Evolutionary conservation across 1,140 invertebrate genomes (phyloP).

Genomic region (Sminthurinus signatus): DNA sequence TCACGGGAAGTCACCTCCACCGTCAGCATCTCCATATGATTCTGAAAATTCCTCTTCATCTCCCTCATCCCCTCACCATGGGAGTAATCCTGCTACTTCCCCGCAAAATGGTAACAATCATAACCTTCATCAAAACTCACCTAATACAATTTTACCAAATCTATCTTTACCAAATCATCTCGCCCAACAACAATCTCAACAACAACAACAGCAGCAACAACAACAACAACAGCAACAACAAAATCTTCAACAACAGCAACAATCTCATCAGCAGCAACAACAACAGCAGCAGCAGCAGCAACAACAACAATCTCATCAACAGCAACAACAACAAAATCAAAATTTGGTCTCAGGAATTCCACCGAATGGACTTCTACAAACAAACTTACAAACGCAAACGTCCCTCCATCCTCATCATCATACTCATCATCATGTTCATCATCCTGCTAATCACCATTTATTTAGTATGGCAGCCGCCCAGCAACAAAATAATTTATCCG

Average conservation of each 20-base stretch:
- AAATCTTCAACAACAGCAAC: constrained; percentile 22
- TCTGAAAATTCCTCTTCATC: constrained; percentile 39
- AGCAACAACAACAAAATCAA: constrained; percentile 28
- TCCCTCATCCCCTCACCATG: constrained; percentile 38
- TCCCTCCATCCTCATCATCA: constrained; percentile 31
- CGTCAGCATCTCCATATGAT: constrained; percentile 44
- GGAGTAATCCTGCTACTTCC: constrained; percentile 33
- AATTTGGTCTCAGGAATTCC: constrained; percentile 29
- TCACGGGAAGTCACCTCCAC: constrained; percentile 54
- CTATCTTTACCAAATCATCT: constrained; percentile 22
- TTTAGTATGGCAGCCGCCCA: constrained; percentile 38
- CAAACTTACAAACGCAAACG: constrained; percentile 33
- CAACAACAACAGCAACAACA: constrained; percentile 24
- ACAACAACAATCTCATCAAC: constrained; percentile 32
- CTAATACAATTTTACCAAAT: constrained; percentile 34
- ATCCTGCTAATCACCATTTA: constrained; percentile 34
- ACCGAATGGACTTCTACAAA: constrained; percentile 15
- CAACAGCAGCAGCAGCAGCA: constrained; percentile 31
- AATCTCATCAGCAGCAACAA: constrained; percentile 23
- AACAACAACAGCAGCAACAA: constrained; percentile 24
- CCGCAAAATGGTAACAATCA: constrained; percentile 32
- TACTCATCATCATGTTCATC: constrained; percentile 27
- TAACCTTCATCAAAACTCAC: constrained; percentile 30
- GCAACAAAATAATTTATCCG: constrained; percentile 39
- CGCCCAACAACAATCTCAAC: constrained; percentile 20